Conservation (phyloP, 2,888 invertebrate genomes). For the Masnerella sp. region DNA sequence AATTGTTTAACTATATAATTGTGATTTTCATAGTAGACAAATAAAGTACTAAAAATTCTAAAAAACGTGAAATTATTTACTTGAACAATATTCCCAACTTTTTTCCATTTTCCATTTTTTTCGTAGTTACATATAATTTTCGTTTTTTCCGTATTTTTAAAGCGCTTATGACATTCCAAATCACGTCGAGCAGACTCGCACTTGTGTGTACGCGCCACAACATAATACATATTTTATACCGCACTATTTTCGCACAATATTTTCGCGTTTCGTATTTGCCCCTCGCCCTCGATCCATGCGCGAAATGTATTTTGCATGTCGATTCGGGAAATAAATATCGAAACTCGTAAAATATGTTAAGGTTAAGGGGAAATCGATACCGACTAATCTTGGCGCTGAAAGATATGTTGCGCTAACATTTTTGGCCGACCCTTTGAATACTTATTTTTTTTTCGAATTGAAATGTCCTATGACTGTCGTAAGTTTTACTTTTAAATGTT, state of each 20-base stretch:
- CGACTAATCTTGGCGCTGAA: conserved; percentile 17
- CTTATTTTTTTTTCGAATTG: no score
- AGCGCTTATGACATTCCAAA: conserved; percentile 57
- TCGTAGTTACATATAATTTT: no score
- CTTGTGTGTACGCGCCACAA: conserved; percentile 7
- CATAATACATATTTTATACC: conserved; percentile 7
- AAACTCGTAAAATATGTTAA: conserved; percentile 8
- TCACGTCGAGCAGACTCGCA: conserved; percentile 49
- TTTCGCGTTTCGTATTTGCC: conserved; percentile 12
- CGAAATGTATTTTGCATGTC: conserved; percentile 30
- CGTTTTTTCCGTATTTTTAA: no score
- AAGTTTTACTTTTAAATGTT: no score
- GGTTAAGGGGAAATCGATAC: conserved; percentile 24
- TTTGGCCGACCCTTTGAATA: not conserved
- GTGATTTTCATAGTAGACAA: no score
- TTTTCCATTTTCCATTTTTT: no score
- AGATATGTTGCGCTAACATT: not conserved
- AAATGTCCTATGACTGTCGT: no score
- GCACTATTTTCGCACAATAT: conserved; percentile 1
- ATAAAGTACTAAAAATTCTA: no score
- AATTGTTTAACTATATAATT: no score
- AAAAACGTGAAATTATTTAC: no score
- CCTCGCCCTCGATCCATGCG: conserved; percentile 12
- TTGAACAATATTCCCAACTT: no score
- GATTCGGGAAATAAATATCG: conserved; percentile 17